A percentile compares a stretch with the other conserved stretches of the same genome.
These are phyloP conservation scores for Tenrec ecaudatus DNA, from an alignment of 2,113 vertebrate species.

Conservation along the genomic window DNA sequence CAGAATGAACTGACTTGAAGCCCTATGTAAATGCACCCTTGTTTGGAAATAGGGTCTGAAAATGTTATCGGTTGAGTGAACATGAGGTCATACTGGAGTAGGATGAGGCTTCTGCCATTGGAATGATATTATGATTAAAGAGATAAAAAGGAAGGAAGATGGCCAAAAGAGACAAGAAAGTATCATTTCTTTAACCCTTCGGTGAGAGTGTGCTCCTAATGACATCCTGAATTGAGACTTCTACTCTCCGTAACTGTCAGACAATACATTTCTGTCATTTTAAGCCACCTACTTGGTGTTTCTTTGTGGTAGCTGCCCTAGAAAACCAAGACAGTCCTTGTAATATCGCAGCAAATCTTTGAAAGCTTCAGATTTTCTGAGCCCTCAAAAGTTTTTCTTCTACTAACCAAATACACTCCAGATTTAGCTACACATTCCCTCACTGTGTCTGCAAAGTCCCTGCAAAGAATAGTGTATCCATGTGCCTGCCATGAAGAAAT, in stretches of 20 bases:
- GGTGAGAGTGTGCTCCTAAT: background rate
- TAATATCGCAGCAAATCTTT: background rate
- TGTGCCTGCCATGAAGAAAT: background rate
- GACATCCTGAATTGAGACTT: too few species aligned
- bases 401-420: background rate
- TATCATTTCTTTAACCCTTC: background rate
- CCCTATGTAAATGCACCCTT: background rate
- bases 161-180: background rate
- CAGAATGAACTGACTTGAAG: too few species aligned
- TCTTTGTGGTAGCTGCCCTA: background rate
- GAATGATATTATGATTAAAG: background rate
- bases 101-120: background rate
- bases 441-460: background rate
- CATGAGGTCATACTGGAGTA: background rate
- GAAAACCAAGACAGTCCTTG: background rate
- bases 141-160: background rate
- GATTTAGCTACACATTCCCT: background rate
- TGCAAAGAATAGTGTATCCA: background rate
- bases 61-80: background rate
- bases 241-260: background rate
- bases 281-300: background rate
- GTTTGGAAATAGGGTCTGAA: background rate
- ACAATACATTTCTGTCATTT: background rate
- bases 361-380: conserved; percentile 31
- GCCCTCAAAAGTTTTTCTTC: background rate